Base-by-base conservation (phyloP, 1,140 invertebrate genomes). In the Lepidurus packardi region DNA sequence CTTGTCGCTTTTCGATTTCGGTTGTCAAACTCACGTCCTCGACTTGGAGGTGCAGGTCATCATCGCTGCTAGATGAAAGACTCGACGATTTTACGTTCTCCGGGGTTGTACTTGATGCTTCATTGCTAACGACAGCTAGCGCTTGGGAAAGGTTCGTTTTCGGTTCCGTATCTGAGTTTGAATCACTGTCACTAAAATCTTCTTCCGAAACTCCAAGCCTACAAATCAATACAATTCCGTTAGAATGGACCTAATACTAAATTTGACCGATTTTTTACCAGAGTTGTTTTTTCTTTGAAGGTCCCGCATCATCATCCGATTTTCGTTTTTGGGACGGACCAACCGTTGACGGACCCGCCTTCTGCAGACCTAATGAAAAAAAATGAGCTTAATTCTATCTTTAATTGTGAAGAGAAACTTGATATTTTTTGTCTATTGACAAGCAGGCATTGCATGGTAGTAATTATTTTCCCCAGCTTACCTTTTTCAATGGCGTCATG, bases 401-500 rank as follows among this genome's bases (percentile, higher is more conserved):
- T 34, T 3, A 34, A 34, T 3, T 34, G 34, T 34, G 0, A 34
- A 75, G 11, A 24, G 74, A 24, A 13, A 24, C 24, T 13, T 73
- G 3, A 73, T 75, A 4, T 42, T 24, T 4, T 6, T 13, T 42
- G 74, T 34, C 4, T 34, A 34, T 78, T 13, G 43, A 78, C 45
- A 43, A 21, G 11, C 9, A 78, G 10, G 65, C 7, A 43, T 42
- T 13, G 10, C 7, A 16, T 44, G 7, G 9, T 10, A 45, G 9
- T 8, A 43, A 34, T 45, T 16, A 43, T 10, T 8, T 47, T 7
- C n/a, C n/a, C 1, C 24, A 13, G 25, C 25, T 75, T 83, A n/a
- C 93, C 94, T 84, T 92, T 89, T 81, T 92, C 90, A 0, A 97
- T 88, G 9, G 96, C 93, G 84, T 94, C 91, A 81, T 90, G 90